Evolutionary conservation across 2,797 vertebrate genomes (phyloP).

Genomic region (Neomorphus geoffroyi): DNA sequence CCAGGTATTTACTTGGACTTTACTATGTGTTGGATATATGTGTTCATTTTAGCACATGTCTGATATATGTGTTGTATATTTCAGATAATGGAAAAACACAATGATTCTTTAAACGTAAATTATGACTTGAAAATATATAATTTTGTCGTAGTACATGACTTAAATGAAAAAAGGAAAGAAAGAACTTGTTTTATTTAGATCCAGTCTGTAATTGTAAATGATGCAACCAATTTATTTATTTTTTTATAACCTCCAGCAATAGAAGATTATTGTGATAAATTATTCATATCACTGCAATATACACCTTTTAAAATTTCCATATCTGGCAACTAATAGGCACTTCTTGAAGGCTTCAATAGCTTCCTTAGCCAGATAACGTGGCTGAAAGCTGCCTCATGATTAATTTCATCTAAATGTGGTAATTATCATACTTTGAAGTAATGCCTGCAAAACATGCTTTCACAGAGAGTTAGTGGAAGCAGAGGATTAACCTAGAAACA

Average conservation of each 20-base stretch:
- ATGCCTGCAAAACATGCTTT: slow-evolving; percentile 67
- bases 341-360: slow-evolving; percentile 64
- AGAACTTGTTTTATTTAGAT: slow-evolving; percentile 51
- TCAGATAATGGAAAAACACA: background rate
- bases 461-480: slow-evolving; percentile 51
- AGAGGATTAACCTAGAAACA: slow-evolving; percentile 67
- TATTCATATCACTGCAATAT: slow-evolving; percentile 67
- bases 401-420: slow-evolving; percentile 75
- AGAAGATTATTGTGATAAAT: slow-evolving; percentile 77
- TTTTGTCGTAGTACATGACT: background rate
- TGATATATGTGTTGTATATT: background rate
- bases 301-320: slow-evolving; percentile 70
- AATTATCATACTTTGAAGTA: slow-evolving; percentile 75
- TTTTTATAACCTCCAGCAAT: slow-evolving; percentile 69
- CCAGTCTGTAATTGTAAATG: slow-evolving; percentile 59
- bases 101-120: background rate
- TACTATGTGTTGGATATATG: background rate
- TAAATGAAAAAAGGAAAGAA: background rate
- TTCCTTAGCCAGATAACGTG: slow-evolving; percentile 60
- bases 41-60: background rate
- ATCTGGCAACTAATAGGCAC: slow-evolving; percentile 64
- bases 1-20: background rate
- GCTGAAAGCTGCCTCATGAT: slow-evolving; percentile 71
- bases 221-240: slow-evolving; percentile 58
- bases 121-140: background rate